Evolutionary conservation across 2,888 invertebrate species (phyloP).

Genomic region (Sphinx pinastri): DNA sequence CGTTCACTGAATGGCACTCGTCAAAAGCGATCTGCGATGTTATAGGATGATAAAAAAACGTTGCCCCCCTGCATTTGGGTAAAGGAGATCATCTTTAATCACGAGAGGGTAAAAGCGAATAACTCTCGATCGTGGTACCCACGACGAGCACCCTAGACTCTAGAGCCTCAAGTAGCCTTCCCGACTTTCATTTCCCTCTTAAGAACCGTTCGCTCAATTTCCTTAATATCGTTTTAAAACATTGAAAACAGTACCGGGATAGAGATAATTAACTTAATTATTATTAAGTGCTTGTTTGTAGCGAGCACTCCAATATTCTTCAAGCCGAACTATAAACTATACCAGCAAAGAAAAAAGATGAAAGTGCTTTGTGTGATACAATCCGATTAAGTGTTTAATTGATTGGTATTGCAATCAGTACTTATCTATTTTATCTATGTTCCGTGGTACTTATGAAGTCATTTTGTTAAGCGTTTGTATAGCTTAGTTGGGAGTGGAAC

Average conservation of each 20-base stretch:
- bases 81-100: constrained; percentile 34
- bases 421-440: too few relatives aligned
- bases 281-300: background rate
- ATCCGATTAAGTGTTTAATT: too few relatives aligned
- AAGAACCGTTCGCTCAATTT: constrained; percentile 34
- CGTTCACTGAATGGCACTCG: constrained; percentile 21
- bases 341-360: too few relatives aligned
- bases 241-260: background rate
- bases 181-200: constrained; percentile 38
- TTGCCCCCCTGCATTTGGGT: too few relatives aligned
- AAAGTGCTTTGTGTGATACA: too few relatives aligned
- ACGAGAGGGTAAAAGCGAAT: constrained; percentile 39
- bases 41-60: constrained; percentile 3
- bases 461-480: too few relatives aligned
- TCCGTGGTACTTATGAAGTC: too few relatives aligned
- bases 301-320: background rate
- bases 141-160: constrained; percentile 42
- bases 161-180: constrained; percentile 34
- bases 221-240: constrained; percentile 28
- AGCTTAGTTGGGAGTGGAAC: too few relatives aligned
- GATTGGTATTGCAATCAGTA: too few relatives aligned
- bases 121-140: constrained; percentile 46
- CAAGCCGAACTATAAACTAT: too few relatives aligned
- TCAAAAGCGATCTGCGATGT: constrained; percentile 13
- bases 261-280: constrained; percentile 2